phyloP scores from a whole-genome alignment of 2,888 invertebrate genomes.

The Poecilobothrus nobilitatus region DNA sequence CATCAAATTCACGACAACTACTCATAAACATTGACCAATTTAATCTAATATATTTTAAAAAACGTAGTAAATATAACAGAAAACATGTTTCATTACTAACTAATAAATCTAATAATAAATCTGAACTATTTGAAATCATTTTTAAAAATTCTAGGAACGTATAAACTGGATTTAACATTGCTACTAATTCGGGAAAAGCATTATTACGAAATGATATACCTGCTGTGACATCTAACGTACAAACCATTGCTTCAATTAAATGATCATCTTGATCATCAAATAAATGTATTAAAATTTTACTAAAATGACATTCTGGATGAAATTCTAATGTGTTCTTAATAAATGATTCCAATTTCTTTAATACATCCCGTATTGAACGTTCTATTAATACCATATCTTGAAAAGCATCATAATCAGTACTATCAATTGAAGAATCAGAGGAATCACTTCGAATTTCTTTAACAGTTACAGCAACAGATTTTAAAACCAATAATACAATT shows the following conservation, averaged over 20 bases:
- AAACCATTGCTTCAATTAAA: conserved; percentile 85
- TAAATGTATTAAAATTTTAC: conserved; percentile 78
- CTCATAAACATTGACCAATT: conserved; percentile 77
- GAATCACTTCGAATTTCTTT: conserved; percentile 84
- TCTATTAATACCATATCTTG: conserved; percentile 85
- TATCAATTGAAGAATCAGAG: conserved; percentile 74
- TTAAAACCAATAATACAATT: conserved; percentile 76
- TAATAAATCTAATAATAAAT: conserved; percentile 72
- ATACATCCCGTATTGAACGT: conserved; percentile 72
- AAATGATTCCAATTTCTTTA: conserved; percentile 72
- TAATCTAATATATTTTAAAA: conserved; percentile 72
- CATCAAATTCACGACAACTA: conserved; percentile 56
- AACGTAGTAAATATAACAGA: conserved; percentile 70
- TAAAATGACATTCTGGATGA: conserved; percentile 79
- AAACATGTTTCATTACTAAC: conserved; percentile 89
- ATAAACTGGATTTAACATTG: conserved; percentile 74
- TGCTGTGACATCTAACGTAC: conserved; percentile 77
- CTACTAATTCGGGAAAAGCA: conserved; percentile 68
- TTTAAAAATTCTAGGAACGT: conserved; percentile 82
- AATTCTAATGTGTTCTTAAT: conserved; percentile 73
- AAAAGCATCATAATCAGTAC: conserved; percentile 76
- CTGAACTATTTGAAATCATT: conserved; percentile 72
- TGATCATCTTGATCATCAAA: conserved; percentile 89
- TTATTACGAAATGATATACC: conserved; percentile 76
- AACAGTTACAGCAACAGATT: conserved; percentile 81